Percentiles rank a stretch among this genome's conserved stretches.
phyloP scores from a whole-genome alignment of 2,797 vertebrate genomes.

The Bovichtus diacanthus region DNA sequence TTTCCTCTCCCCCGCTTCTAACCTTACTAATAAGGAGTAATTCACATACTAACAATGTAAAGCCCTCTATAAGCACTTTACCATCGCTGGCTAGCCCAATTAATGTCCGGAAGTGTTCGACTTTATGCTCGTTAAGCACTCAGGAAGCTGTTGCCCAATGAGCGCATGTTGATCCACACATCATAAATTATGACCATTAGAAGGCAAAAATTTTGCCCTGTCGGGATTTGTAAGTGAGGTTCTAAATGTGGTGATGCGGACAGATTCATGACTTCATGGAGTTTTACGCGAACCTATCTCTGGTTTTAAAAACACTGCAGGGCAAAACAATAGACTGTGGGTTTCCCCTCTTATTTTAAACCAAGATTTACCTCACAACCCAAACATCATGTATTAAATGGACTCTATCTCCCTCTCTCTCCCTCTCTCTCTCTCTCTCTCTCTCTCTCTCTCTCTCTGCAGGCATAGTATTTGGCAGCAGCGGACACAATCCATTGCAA shows the following conservation, averaged over 20 bases:
- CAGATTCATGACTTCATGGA: constrained; percentile 76
- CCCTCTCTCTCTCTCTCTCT: constrained; percentile 4
- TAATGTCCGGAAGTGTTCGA: constrained; percentile 84
- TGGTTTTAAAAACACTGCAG: constrained; percentile 63
- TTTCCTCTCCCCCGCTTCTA: constrained; percentile 67
- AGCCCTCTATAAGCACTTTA: constrained; percentile 80
- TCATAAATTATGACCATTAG: constrained; percentile 85
- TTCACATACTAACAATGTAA: constrained; percentile 80
- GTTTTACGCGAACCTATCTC: constrained; percentile 67
- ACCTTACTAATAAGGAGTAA: constrained; percentile 80
- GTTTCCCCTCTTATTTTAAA: constrained; percentile 65
- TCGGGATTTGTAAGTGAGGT: constrained; percentile 77
- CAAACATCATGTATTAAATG: constrained; percentile 62
- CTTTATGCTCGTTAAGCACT: constrained; percentile 85
- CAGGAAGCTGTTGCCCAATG: constrained; percentile 83
- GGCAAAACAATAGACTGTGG: constrained; percentile 67
- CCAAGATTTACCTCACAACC: constrained; percentile 63
- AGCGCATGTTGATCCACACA: constrained; percentile 83
- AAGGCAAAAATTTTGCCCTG: constrained; percentile 75
- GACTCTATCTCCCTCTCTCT: constrained; percentile 16
- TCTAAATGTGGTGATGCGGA: constrained; percentile 82
- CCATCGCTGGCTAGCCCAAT: constrained; percentile 78
- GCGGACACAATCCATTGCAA: constrained; percentile 63
- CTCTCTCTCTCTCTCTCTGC: constrained; percentile 29
- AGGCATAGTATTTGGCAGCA: constrained; percentile 52